Percentiles rank a stretch among this genome's conserved stretches.
Conservation (phyloP, 2,888 invertebrate species). For the Catonia carolina region DNA sequence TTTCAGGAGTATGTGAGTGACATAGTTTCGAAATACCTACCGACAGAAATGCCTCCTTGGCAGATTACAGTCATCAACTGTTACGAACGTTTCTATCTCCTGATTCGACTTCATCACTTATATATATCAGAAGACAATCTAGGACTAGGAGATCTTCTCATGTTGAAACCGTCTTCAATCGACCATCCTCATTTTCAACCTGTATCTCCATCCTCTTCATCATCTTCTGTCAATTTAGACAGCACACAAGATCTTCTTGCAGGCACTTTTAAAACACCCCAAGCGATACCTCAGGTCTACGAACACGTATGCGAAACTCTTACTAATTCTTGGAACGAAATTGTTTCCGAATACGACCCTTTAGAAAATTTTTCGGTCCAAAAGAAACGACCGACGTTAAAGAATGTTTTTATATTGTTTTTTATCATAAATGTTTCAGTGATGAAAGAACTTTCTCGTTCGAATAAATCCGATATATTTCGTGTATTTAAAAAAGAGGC, state of each 20-base stretch:
- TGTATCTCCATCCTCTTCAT: neutral
- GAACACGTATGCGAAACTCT: constrained; percentile 60
- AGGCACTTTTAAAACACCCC: constrained; percentile 50
- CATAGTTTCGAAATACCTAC: constrained; percentile 67
- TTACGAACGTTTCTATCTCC: constrained; percentile 54
- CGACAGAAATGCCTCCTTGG: constrained; percentile 68
- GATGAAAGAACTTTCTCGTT: constrained; percentile 53
- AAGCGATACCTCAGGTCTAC: constrained; percentile 55
- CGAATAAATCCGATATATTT: constrained; percentile 28
- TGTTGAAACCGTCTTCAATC: constrained; percentile 27
- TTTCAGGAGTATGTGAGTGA: constrained; percentile 70
- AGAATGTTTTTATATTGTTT: constrained; percentile 40
- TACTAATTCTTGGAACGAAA: constrained; percentile 73
- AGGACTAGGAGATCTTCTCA: constrained; percentile 66
- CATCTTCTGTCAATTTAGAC: neutral
- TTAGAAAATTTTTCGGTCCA: constrained; percentile 54
- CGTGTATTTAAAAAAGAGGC: constrained; percentile 20
- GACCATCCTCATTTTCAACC: neutral
- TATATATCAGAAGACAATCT: constrained; percentile 64
- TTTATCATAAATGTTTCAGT: constrained; percentile 60
- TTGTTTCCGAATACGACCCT: constrained; percentile 70
- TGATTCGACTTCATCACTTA: constrained; percentile 69
- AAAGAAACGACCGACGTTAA: constrained; percentile 29
- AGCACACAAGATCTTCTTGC: constrained; percentile 21
- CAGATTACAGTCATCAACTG: constrained; percentile 68